A percentile compares a stretch with the other conserved stretches of the same genome.
These are phyloP conservation scores for Chymomyza caudatula DNA, from an alignment of 2,888 invertebrate species.

Conservation along the genomic window DNA sequence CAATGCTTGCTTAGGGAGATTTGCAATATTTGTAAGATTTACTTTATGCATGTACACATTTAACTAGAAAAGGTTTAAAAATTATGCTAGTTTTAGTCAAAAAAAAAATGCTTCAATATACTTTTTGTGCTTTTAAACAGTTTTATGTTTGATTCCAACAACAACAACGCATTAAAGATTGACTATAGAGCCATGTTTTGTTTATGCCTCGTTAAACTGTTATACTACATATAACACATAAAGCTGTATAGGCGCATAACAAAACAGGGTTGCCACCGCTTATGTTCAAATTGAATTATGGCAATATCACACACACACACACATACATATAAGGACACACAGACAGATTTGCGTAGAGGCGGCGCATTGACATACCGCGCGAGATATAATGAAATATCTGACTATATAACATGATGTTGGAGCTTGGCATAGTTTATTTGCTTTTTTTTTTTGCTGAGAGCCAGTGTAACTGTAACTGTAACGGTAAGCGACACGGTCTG, in stretches of 20 bases:
- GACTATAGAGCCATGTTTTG: conserved; percentile 60
- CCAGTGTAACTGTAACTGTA: conserved; percentile 30
- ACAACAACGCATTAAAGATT: not conserved
- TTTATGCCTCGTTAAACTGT: conserved; percentile 69
- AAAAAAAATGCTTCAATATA: too few relatives aligned
- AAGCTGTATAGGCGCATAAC: conserved; percentile 39
- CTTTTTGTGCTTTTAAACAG: too few relatives aligned
- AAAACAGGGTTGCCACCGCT: conserved; percentile 33
- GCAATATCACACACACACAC: conserved; percentile 22
- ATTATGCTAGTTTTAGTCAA: too few relatives aligned
- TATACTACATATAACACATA: conserved; percentile 35
- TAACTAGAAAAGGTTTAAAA: too few relatives aligned
- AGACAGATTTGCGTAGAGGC: conserved; percentile 8
- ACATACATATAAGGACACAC: conserved; percentile 4
- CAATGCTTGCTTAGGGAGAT: too few relatives aligned
- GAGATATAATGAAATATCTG: conserved; percentile 66
- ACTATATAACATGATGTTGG: conserved; percentile 22
- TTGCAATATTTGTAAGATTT: too few relatives aligned
- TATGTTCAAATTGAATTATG: conserved; percentile 65
- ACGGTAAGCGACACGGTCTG: conserved; percentile 37
- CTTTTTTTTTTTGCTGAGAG: not conserved
- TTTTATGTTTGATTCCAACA: not conserved
- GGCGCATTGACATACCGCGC: conserved; percentile 61
- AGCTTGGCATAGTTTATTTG: not conserved
- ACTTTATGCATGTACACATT: too few relatives aligned